Evolutionary conservation across 1,140 invertebrate species (phyloP).

Genomic region (Solen grandis): DNA sequence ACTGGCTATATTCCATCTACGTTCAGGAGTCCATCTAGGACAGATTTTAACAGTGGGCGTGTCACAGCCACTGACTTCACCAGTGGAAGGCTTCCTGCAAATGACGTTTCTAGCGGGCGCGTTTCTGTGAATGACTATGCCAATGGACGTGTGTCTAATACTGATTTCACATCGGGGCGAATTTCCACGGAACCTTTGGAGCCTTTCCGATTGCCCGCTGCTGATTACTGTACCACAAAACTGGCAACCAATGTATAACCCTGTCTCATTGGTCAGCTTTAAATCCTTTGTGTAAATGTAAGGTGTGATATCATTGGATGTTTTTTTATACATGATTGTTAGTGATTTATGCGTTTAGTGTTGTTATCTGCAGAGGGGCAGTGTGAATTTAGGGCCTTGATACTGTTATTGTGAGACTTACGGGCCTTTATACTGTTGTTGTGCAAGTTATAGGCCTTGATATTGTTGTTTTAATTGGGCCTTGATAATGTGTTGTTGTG

Average conservation of each 20-base stretch:
- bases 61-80: slow-evolving; percentile 43
- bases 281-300: not conserved
- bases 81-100: not conserved
- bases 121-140: slow-evolving; percentile 22
- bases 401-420: too few relatives aligned
- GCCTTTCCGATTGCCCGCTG: slow-evolving; percentile 46
- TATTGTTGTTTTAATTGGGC: too few relatives aligned
- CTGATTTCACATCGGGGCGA: too few relatives aligned
- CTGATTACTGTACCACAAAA: slow-evolving; percentile 48
- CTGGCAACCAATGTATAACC: slow-evolving; percentile 54
- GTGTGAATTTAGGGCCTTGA: too few relatives aligned
- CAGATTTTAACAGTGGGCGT: slow-evolving; percentile 46
- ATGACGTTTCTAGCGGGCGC: slow-evolving; percentile 24
- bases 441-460: too few relatives aligned
- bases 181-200: slow-evolving; percentile 38
- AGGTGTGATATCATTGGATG: slow-evolving; percentile 49
- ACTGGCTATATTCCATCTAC: slow-evolving; percentile 56
- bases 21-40: slow-evolving; percentile 47
- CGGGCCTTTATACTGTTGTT: too few relatives aligned
- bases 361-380: too few relatives aligned
- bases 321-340: slow-evolving; percentile 11
- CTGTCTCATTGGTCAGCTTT: slow-evolving; percentile 41
- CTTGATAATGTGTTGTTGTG: too few relatives aligned
- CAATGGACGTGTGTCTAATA: slow-evolving; percentile 3
- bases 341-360: slow-evolving; percentile 28